Conservation (phyloP, 23 tunicate species). For the Trididemnum miniatum region DNA sequence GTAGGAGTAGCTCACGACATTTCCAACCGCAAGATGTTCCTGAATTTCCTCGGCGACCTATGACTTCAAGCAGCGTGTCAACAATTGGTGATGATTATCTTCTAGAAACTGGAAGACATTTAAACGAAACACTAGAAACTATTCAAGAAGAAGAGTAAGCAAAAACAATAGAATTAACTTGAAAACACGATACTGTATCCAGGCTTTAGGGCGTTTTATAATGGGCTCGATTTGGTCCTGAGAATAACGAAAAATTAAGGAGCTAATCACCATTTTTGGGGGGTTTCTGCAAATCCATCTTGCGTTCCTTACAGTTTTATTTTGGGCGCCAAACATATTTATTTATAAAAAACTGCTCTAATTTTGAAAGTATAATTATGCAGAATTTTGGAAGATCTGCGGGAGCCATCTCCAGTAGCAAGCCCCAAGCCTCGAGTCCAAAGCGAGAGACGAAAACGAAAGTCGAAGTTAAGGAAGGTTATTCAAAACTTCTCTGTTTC, state of each 20-base stretch:
- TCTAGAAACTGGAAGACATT: slow-evolving; percentile 47
- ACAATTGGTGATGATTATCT: slow-evolving; percentile 43
- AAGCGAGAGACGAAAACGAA: slow-evolving; percentile 21
- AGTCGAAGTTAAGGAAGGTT: slow-evolving; percentile 14
- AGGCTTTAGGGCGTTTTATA: too few relatives aligned
- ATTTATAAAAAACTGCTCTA: too few relatives aligned
- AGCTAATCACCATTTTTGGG: too few relatives aligned
- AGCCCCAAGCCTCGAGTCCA: slow-evolving; percentile 7
- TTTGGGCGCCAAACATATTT: too few relatives aligned
- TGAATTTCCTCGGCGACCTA: slow-evolving; percentile 11
- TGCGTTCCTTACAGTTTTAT: too few relatives aligned
- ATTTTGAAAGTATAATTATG: too few relatives aligned
- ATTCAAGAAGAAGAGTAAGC: slow-evolving; percentile 76
- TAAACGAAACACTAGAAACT: slow-evolving; percentile 54
- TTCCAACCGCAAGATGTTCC: not conserved
- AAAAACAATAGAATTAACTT: too few relatives aligned
- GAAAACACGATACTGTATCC: too few relatives aligned
- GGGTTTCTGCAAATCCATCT: too few relatives aligned
- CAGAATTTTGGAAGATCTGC: slow-evolving; percentile 13
- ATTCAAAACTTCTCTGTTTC: too few relatives aligned
- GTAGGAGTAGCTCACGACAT: slow-evolving; percentile 16
- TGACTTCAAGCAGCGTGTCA: slow-evolving; percentile 32
- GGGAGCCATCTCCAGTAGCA: slow-evolving; percentile 5
- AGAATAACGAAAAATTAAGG: too few relatives aligned
- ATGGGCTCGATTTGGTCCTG: too few relatives aligned